phyloP scores from a whole-genome alignment of 2,888 invertebrate genomes.

The Mesorhabditis spiculigera region DNA sequence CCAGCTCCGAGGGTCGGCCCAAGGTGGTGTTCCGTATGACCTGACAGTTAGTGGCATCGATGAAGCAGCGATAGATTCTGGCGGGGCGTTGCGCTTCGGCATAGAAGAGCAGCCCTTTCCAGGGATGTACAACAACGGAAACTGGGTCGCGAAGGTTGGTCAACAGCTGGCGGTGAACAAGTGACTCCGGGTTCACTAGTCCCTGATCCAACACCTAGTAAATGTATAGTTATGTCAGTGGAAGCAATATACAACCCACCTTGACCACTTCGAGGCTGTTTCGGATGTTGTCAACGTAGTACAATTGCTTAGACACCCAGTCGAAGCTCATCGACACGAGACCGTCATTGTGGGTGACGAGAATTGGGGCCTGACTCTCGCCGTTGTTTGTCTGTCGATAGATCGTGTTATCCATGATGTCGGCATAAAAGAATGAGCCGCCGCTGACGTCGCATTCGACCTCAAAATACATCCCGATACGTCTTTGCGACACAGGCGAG shows the following conservation, averaged over 20 bases:
- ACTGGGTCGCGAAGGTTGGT: constrained; percentile 74
- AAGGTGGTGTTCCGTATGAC: constrained; percentile 56
- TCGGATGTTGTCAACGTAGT: constrained; percentile 88
- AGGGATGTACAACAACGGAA: constrained; percentile 93
- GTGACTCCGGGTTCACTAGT: constrained; percentile 52
- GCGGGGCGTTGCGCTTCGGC: constrained; percentile 87
- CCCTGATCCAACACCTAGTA: constrained; percentile 36
- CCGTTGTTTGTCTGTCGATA: constrained; percentile 50
- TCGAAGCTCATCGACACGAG: constrained; percentile 92
- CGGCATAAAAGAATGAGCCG: constrained; percentile 92
- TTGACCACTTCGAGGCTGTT: constrained; percentile 75
- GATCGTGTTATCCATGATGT: constrained; percentile 71
- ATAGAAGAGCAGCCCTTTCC: constrained; percentile 82
- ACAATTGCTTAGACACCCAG: constrained; percentile 90
- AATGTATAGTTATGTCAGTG: constrained; percentile 9
- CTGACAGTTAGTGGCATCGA: constrained; percentile 81
- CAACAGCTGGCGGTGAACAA: constrained; percentile 52
- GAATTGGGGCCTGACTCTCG: constrained; percentile 64
- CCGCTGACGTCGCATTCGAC: constrained; percentile 63
- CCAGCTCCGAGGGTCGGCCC: constrained; percentile 60
- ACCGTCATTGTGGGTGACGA: constrained; percentile 93
- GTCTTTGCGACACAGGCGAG: constrained; percentile 77
- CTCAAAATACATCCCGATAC: constrained; percentile 69
- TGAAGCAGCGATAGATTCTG: constrained; percentile 85
- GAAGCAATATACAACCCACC: too few relatives aligned